Conservation (phyloP, 2,113 vertebrate species). For the Zingel zingel region DNA sequence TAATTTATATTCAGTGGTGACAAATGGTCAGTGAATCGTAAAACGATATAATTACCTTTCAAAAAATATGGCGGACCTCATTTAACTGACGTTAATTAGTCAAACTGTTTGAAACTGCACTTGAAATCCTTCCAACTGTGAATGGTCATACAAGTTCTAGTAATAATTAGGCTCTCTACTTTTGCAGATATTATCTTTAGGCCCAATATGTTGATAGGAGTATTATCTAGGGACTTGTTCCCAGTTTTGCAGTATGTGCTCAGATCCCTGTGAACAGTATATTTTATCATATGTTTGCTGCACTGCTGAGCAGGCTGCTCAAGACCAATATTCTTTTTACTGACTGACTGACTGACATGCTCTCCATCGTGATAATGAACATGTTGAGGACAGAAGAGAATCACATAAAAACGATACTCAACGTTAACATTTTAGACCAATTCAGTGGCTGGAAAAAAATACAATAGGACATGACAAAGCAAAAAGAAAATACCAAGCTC, state of each 20-base stretch:
- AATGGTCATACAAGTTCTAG: slow-evolving; percentile 64
- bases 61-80: slow-evolving; percentile 79
- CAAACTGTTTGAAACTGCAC: slow-evolving; percentile 76
- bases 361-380: not conserved
- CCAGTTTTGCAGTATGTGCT: slow-evolving; percentile 10
- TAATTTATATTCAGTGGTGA: slow-evolving; percentile 83
- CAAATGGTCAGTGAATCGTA: slow-evolving; percentile 84
- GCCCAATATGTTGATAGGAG: slow-evolving; percentile 31
- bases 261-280: slow-evolving; percentile 5
- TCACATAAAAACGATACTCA: not conserved
- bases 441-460: not conserved
- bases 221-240: slow-evolving; percentile 38
- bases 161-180: slow-evolving; percentile 78
- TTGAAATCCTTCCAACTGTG: slow-evolving; percentile 72
- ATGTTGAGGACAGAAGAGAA: not conserved
- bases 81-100: slow-evolving; percentile 86
- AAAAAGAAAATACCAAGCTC: not conserved
- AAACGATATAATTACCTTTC: slow-evolving; percentile 86
- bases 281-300: not conserved
- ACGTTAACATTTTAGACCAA: not conserved
- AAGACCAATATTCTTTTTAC: not conserved
- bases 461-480: not conserved
- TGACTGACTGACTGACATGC: not conserved
- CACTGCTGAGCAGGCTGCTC: not conserved
- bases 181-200: slow-evolving; percentile 56